Conservation (phyloP, 2,888 invertebrate species). For the Pyrrhosoma nymphula region DNA sequence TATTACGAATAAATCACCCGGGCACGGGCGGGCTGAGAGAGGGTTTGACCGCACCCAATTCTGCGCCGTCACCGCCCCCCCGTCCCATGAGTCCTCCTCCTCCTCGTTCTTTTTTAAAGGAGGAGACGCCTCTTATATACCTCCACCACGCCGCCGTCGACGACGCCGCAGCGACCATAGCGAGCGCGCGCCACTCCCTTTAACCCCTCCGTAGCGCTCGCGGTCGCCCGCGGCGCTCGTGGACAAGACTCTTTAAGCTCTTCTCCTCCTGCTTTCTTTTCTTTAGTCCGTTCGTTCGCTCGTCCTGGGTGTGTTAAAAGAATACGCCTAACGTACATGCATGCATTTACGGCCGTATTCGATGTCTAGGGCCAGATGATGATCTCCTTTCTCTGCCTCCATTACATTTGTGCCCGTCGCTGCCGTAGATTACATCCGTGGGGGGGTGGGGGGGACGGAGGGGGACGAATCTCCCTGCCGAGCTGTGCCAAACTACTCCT, state of each 20-base stretch:
- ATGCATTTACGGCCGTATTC: not conserved
- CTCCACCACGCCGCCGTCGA: not conserved
- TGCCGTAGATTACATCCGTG: not conserved
- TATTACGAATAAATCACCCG: constrained; percentile 31
- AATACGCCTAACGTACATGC: not conserved
- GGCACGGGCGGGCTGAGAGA: not conserved
- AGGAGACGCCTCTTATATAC: not conserved
- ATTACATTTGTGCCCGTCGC: not conserved
- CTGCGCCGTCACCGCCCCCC: not conserved
- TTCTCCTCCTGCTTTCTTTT: not conserved
- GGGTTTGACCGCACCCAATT: constrained; percentile 54
- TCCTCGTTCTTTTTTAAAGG: not conserved
- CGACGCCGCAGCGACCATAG: not conserved
- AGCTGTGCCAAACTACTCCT: not conserved
- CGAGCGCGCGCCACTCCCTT: not conserved
- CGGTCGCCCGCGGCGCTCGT: not conserved
- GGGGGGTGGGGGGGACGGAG: too few species aligned
- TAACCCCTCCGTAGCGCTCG: not conserved
- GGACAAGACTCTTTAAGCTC: not conserved
- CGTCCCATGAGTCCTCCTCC: not conserved
- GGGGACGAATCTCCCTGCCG: not conserved
- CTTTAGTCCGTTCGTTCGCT: too few species aligned
- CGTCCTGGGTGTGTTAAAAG: not conserved
- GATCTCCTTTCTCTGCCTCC: constrained; percentile 21
- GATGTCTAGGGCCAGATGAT: not conserved